Evolutionary conservation across 1,140 invertebrate species (phyloP).

Genomic region (Drosophila bocki): DNA sequence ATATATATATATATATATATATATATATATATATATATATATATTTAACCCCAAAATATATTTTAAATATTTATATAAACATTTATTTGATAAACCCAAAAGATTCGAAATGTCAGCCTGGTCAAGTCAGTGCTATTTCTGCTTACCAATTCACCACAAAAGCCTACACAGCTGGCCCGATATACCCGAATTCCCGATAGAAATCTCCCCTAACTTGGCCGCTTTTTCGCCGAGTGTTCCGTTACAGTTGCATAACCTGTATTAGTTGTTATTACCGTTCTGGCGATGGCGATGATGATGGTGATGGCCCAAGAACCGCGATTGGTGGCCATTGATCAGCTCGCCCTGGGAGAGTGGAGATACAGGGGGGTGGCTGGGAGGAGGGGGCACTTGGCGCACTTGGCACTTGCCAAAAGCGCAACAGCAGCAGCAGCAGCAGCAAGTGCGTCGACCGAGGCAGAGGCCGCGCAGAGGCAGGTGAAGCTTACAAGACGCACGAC

Average conservation of each 20-base stretch:
- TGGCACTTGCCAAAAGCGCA: conserved; percentile 77
- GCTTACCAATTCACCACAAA: no score
- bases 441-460: conserved; percentile 13
- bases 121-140: no score
- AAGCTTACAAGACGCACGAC: conserved; percentile 75
- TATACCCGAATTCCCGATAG: background rate
- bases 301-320: conserved; percentile 47
- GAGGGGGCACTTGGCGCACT: conserved; percentile 19
- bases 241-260: conserved; percentile 79
- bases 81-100: background rate
- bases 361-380: background rate
- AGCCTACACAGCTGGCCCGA: background rate
- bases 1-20: no score
- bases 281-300: conserved; percentile 21
- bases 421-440: conserved; percentile 50
- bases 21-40: no score
- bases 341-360: conserved; percentile 10
- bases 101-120: background rate
- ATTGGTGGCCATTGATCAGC: conserved; percentile 67
- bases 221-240: conserved; percentile 28
- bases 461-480: conserved; percentile 12
- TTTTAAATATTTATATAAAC: no score
- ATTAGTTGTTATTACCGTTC: conserved; percentile 83
- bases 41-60: no score
- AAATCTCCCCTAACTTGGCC: background rate